Evolutionary conservation across 2,888 invertebrate species (phyloP).

Genomic region (Drosophila mayaguana): DNA sequence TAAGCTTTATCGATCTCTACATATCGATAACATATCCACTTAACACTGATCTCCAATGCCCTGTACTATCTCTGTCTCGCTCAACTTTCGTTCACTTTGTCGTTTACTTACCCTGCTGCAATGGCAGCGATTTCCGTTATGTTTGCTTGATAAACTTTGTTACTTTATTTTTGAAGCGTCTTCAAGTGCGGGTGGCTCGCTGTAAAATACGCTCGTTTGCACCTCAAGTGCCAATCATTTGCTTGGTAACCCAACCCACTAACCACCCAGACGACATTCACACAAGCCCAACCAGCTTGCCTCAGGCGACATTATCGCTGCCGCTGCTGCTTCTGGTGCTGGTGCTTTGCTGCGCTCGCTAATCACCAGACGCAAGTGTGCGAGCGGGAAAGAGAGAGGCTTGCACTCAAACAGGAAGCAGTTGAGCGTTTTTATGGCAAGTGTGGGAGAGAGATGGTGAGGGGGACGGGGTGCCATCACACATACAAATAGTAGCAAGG

Average conservation of each 20-base stretch:
- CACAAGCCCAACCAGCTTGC: constrained; percentile 4
- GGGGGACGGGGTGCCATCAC: not conserved
- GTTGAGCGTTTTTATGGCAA: constrained; percentile 36
- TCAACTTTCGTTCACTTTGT: not conserved
- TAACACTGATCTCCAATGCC: constrained; percentile 13
- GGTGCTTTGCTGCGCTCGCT: constrained; percentile 50
- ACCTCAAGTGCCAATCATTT: constrained; percentile 75
- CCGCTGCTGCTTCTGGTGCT: constrained; percentile 43
- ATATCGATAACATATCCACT: constrained; percentile 13
- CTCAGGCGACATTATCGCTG: constrained; percentile 42
- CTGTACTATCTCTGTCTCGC: not conserved
- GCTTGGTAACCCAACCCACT: constrained; percentile 33
- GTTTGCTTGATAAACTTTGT: constrained; percentile 46
- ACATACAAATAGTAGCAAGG: constrained; percentile 21
- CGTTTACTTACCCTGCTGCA: constrained; percentile 9
- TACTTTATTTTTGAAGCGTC: constrained; percentile 44
- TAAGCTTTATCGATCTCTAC: not conserved
- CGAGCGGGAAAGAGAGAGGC: constrained; percentile 8
- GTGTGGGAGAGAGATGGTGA: not conserved
- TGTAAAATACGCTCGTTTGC: constrained; percentile 78
- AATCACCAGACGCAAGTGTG: constrained; percentile 46
- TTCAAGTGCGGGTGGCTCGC: constrained; percentile 55
- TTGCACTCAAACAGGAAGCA: constrained; percentile 46
- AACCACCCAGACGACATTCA: not conserved
- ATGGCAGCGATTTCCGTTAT: constrained; percentile 35